Evolutionary conservation across 2,797 vertebrate species (phyloP).

Genomic region (Scomberomorus guttatus): DNA sequence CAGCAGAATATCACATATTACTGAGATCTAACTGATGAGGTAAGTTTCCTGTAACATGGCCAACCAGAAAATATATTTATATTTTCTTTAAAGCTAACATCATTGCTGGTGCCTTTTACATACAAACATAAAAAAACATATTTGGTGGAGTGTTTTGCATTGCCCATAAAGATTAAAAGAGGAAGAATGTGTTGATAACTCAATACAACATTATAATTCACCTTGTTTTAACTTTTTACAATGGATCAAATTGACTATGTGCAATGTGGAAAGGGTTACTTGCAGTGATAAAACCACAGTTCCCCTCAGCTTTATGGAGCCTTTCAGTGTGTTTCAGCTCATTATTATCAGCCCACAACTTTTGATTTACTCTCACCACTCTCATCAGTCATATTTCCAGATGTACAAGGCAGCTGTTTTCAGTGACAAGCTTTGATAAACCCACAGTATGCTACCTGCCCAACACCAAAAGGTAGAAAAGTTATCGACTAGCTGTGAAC

Average conservation of each 20-base stretch:
- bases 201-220: neutral
- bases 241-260: no score
- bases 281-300: no score
- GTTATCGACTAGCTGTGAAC: neutral
- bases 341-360: no score
- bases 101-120: neutral
- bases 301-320: no score
- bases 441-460: neutral
- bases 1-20: neutral
- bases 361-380: no score
- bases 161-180: neutral
- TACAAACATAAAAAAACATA: no score
- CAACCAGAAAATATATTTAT: neutral
- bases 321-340: no score
- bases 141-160: neutral
- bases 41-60: neutral
- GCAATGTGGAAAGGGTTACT: no score
- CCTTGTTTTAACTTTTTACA: no score
- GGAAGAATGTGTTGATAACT: no score
- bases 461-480: neutral
- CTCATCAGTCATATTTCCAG: neutral
- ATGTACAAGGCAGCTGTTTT: neutral
- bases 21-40: neutral
- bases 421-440: no score
- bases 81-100: neutral